Evolutionary conservation across 2,888 invertebrate genomes (phyloP), one percentile per base, ranked within the genome.

Genomic region (Sesia apiformis): DNA sequence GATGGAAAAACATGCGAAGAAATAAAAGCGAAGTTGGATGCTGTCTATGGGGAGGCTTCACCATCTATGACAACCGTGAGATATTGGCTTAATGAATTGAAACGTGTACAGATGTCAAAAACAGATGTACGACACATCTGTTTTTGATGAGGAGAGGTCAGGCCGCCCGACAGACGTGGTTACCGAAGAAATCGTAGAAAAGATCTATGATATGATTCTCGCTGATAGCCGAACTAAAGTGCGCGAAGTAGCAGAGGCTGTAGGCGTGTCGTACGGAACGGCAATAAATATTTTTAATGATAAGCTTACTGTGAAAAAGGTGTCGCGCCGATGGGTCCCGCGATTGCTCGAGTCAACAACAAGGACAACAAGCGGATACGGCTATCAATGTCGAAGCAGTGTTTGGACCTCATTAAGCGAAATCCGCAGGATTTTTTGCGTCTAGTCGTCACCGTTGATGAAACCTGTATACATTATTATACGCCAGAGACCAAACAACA

Each of bases 281-380:
- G 53, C 40, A 54, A 59, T 54, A 4, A 56, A 58, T 56, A 59
- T 54, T 53, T 56, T 53, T 40, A 23, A 55, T 39, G 54, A 53
- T 50, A 56, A 53, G 39, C 51, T 56, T 39, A 23, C 4, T n/a
- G 39, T 53, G 52, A 55, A 42, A 55, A 55, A 55, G 50, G 39
- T 55, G 53, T 42, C 52, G 52, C 40, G 40, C 43, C 53, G 50
- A 53, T 53, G 46, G 53, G 49, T 52, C 46, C 49, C 52, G 55
- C 52, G 52, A 53, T 55, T 53, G 49, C 50, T 55, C 8, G 43
- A 38, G 40, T n/a, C n/a, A n/a, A n/a, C n/a, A n/a, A n/a, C n/a
- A 38, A 53, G 52, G 52, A 53, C 49, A 52, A 52, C 5, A 43
- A 52, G 43, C 52, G 40, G 8, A 53, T 53, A 43, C 46, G 53